Conservation (phyloP, 23 tunicate genomes). For the Botrylloides violaceus region DNA sequence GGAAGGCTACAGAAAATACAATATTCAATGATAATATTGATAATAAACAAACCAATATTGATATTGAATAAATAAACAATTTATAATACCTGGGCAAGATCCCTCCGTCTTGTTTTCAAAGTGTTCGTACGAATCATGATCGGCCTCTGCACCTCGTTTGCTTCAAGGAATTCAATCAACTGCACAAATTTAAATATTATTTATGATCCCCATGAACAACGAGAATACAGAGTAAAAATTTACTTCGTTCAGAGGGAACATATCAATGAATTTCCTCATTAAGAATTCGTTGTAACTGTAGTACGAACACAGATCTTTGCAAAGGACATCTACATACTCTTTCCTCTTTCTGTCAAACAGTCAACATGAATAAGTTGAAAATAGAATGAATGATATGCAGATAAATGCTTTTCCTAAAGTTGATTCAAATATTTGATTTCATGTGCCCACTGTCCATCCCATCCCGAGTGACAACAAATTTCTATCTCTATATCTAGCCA, state of each 20-base stretch:
- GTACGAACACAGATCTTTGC: conserved; percentile 65
- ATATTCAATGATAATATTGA: too few species aligned
- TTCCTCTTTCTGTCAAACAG: conserved; percentile 49
- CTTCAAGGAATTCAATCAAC: conserved; percentile 90
- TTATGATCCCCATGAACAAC: not conserved
- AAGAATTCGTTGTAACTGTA: conserved; percentile 95
- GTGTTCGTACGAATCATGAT: conserved; percentile 94
- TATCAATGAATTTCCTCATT: conserved; percentile 52
- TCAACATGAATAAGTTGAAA: too few species aligned
- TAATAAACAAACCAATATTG: too few species aligned
- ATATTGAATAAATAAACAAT: not conserved
- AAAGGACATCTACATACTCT: conserved; percentile 59
- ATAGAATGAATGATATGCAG: too few species aligned
- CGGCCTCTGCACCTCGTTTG: conserved; percentile 89
- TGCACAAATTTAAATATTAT: conserved; percentile 14
- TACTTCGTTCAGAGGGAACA: conserved; percentile 83
- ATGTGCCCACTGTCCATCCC: too few species aligned
- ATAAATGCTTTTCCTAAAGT: too few species aligned
- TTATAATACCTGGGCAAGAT: conserved; percentile 60
- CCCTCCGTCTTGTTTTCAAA: conserved; percentile 88
- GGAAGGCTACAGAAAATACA: too few species aligned
- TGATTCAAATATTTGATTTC: too few species aligned
- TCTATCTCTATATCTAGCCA: too few species aligned
- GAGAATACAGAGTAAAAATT: not conserved
- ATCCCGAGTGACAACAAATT: too few species aligned